Percentiles rank a stretch among this genome's conserved stretches.
These are phyloP conservation scores for Caenorhabditis elegans DNA, from an alignment of 1,140 invertebrate genomes.

Conservation along the genomic window WBcel235 BX284605.5:866501-867000, in stretches of 20 bases:
- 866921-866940: too few species aligned
- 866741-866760: neutral
- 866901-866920: too few species aligned
- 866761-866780: neutral
- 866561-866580: neutral
- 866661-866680: neutral
- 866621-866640: neutral
- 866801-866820: neutral
- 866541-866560: neutral
- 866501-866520: slow-evolving; percentile 13
- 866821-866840: neutral
- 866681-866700: neutral
- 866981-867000: too few species aligned
- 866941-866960: too few species aligned
- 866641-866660: neutral
- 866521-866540: neutral
- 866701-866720: slow-evolving; percentile 1
- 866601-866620: slow-evolving; percentile 8
- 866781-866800: neutral
- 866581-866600: neutral
- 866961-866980: too few species aligned
- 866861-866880: too few species aligned
- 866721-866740: neutral
- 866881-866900: too few species aligned
- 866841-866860: too few species aligned